Evolutionary conservation across 2,888 invertebrate species (phyloP), one percentile per base, ranked within the genome.

Genomic region (Brenthis hecate): DNA sequence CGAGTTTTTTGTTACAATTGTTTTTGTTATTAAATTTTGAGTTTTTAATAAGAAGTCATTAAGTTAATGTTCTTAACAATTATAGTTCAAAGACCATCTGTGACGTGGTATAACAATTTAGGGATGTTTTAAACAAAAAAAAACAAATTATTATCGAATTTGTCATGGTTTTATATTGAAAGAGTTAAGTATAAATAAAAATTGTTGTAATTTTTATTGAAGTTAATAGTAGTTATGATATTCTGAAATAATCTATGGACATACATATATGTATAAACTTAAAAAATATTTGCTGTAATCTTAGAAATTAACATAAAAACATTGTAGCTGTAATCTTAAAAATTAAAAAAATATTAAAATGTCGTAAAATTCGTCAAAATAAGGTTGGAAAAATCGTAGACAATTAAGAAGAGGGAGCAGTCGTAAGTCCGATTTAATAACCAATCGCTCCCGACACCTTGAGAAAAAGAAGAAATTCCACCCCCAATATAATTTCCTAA

Each of bases 401-500:
- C 86, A 88, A 87, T 88, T 88, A 87, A 89, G 86, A 82, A 76
- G 78, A 82, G 83, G 83, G 80, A 81, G 82, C 77, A 57, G 79
- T 78, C 77, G 78, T 87, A 86, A 91, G 91, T 86, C 89, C 86
- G 80, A 87, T 89, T 92, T 91, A 92, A 92, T 92, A 92, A 91
- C 88, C 90, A 91, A 91, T 89, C 84, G 86, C 77, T 73, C 73
- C 77, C 81, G 85, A 87, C 91, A 88, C 88, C 88, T 87, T 78
- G 77, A 78, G 81, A 85, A 84, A 86, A 83, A 68, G 81, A 84
- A 85, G 83, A 85, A 84, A 80, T 81, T 81, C 80, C 79, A 77
- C 81, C 85, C 87, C 85, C 90, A 87, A 89, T 89, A 89, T 91
- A 91, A 91, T 92, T 92, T 91, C 89, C 87, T 91, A 89, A 91